Conservation (phyloP, 2,113 vertebrate genomes). For the Anser brachyrhynchus region DNA sequence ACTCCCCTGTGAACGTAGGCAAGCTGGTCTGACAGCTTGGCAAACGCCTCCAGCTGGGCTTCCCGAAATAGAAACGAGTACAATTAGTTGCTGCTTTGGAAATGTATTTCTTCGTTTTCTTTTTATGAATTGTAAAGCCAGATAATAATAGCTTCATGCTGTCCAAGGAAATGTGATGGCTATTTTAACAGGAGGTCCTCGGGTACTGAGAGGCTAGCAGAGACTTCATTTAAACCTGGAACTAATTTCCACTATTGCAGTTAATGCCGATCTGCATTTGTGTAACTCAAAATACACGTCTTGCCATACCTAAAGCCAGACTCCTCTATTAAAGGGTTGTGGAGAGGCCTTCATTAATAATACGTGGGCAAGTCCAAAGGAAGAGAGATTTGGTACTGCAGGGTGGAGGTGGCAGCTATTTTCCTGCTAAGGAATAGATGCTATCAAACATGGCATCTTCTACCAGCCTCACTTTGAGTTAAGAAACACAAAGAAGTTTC, state of each 20-base stretch:
- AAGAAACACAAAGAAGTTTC: background rate
- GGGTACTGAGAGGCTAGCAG: background rate
- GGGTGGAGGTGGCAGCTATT: background rate
- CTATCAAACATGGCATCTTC: background rate
- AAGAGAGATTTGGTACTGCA: background rate
- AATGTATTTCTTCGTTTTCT: background rate
- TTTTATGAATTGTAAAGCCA: slow-evolving; percentile 1
- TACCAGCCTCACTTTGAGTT: background rate
- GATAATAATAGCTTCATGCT: background rate
- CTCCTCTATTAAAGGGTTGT: background rate
- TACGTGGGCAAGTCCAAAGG: background rate
- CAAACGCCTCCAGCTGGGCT: background rate
- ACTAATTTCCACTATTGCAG: background rate
- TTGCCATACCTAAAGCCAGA: background rate
- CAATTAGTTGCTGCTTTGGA: slow-evolving; percentile 44
- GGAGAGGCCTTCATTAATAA: background rate
- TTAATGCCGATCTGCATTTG: background rate
- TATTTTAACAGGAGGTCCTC: background rate
- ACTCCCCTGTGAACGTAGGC: background rate
- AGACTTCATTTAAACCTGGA: background rate
- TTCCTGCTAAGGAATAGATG: background rate
- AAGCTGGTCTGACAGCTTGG: slow-evolving; percentile 4
- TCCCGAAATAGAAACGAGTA: slow-evolving; percentile 30
- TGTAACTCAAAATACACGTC: background rate
- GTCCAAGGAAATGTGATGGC: background rate